These are phyloP conservation scores for Bubo scandiacus DNA, from an alignment of 2,113 vertebrate genomes.

Conservation along the genomic window DNA sequence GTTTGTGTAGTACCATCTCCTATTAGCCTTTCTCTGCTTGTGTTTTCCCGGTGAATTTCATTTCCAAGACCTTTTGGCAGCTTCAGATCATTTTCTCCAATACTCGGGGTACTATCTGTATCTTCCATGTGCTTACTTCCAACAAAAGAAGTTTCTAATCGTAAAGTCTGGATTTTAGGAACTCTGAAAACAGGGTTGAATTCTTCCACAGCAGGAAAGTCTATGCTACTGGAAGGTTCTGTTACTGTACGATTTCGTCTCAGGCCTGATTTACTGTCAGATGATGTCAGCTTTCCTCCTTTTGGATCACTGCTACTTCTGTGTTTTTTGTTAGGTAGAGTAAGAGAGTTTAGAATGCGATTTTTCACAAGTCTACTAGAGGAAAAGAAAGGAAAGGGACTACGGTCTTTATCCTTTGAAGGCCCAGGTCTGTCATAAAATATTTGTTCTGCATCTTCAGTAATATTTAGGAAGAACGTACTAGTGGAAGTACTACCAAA, in stretches of 20 bases:
- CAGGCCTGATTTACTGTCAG: slow-evolving; percentile 81
- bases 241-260: slow-evolving; percentile 91
- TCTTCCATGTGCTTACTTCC: slow-evolving; percentile 81
- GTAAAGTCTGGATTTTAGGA: slow-evolving; percentile 88
- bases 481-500: slow-evolving; percentile 82
- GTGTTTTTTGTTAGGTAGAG: slow-evolving; percentile 93
- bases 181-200: slow-evolving; percentile 83
- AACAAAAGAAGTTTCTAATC: slow-evolving; percentile 91
- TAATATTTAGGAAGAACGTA: slow-evolving; percentile 82
- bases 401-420: slow-evolving; percentile 89
- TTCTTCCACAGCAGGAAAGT: slow-evolving; percentile 81
- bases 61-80: slow-evolving; percentile 76
- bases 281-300: slow-evolving; percentile 78
- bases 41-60: slow-evolving; percentile 85
- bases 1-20: slow-evolving; percentile 84
- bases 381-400: slow-evolving; percentile 91
- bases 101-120: slow-evolving; percentile 82
- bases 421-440: slow-evolving; percentile 87
- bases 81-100: slow-evolving; percentile 80
- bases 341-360: slow-evolving; percentile 91
- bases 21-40: slow-evolving; percentile 87
- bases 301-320: slow-evolving; percentile 94
- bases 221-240: slow-evolving; percentile 85
- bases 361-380: slow-evolving; percentile 91
- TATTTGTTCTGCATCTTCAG: slow-evolving; percentile 83